Conservation (phyloP, 53 echinoderm and acorn worm species). For the Hippasteria phrygiana region DNA sequence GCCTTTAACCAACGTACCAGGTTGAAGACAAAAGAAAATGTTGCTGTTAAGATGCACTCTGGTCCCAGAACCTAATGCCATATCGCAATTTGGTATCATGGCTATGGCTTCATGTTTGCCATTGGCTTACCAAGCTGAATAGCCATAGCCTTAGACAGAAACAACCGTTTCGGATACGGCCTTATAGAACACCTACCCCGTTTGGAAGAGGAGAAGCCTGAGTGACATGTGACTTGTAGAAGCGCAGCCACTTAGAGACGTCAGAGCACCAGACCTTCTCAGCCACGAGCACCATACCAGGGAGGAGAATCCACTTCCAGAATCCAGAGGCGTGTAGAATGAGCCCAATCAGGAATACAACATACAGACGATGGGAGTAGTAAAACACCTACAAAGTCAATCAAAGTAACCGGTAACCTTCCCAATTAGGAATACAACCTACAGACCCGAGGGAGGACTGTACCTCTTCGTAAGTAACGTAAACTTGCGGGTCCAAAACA, state of each 20-base stretch:
- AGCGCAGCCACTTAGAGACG: conserved; percentile 57
- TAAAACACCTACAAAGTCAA: conserved; percentile 49
- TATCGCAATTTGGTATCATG: too few relatives aligned
- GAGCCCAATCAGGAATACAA: conserved; percentile 48
- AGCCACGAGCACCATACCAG: conserved; percentile 42
- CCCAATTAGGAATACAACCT: too few relatives aligned
- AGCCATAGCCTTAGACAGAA: not conserved
- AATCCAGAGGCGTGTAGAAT: conserved; percentile 54
- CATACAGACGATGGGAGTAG: conserved; percentile 51
- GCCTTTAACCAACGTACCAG: too few relatives aligned
- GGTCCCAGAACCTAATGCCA: too few relatives aligned
- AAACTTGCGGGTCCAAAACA: too few relatives aligned
- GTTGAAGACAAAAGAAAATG: too few relatives aligned
- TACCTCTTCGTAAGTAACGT: too few relatives aligned
- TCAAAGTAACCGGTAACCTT: not conserved
- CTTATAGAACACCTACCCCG: conserved; percentile 32
- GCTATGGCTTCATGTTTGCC: too few relatives aligned
- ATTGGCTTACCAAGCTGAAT: too few relatives aligned
- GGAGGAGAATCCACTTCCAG: conserved; percentile 68
- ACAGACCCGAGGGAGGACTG: too few relatives aligned
- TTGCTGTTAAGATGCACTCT: too few relatives aligned
- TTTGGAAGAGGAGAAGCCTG: conserved; percentile 58
- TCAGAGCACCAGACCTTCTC: conserved; percentile 63
- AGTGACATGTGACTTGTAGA: conserved; percentile 47
- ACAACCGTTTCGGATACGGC: not conserved